Base-by-base conservation (phyloP, 2,888 invertebrate genomes). In the Idaea dimidiata region DNA sequence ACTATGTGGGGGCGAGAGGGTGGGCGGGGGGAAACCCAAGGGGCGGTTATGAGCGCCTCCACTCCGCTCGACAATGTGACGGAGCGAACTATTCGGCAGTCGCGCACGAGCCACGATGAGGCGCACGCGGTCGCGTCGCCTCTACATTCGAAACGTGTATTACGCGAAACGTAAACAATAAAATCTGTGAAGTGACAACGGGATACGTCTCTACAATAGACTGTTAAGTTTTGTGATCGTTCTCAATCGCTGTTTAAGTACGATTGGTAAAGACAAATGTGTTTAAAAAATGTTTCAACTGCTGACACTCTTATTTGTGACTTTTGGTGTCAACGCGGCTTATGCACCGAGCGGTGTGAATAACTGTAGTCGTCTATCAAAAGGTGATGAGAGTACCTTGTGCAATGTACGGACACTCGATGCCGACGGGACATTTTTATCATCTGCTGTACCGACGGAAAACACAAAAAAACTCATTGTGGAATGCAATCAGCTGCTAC, bases 401-500 rank as follows among this genome's bases (percentile, higher is more conserved):
- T 97, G 97, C 81, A 93, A 93, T 75, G 91, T 96, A 76, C 93
- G 96, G 70, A 95, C 95, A 62, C 93, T 96, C 69, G 96, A 96
- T 74, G 93, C 95, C 56, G 94, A 94, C 75, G 94, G 94, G 66
- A 93, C 95, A 70, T 95, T 94, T 82, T 90, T 95, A 71, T 92
- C 93, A 80, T 89, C 94, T 68, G 87, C 93, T 69, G 87, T 93
- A 70, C 88, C 93, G 65, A 78, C 95, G 59, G 97, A 97, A 80
- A 95, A 95, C 60, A 96, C 96, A 55, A 94, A 95, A 70, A 94
- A 94, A 66, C 92, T 98, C 69, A 94, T 94, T 69, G 93, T 98
- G 66, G 94, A 95, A 78, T 97, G 97, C 88, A 96, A 95, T 87
- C 95, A 96, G 79, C 94, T 95, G 74, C 92, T 97, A 74, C 94